A percentile compares a stretch with the other conserved stretches of the same genome.
phyloP scores from a whole-genome alignment of 2,888 invertebrate species.

The Serripes groenlandicus region DNA sequence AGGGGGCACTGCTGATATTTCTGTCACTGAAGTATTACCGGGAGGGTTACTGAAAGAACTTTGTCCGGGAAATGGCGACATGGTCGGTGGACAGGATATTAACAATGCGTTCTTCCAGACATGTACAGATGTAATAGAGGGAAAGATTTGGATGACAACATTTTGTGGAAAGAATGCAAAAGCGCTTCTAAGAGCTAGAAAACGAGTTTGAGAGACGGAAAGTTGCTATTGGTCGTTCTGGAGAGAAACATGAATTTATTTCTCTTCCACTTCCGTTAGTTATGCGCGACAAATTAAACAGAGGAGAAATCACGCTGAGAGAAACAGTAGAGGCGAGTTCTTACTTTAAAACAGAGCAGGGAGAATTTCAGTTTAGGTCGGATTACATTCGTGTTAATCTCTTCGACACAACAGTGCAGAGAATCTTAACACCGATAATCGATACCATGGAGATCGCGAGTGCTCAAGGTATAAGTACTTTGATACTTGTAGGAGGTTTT shows the following conservation, averaged over 20 bases:
- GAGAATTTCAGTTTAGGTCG: not conserved
- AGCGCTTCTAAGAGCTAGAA: not conserved
- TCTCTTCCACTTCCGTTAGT: not conserved
- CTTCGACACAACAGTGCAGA: not conserved
- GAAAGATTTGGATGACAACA: conserved; percentile 3
- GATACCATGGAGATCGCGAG: not conserved
- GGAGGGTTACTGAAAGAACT: conserved; percentile 40
- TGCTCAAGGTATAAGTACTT: not conserved
- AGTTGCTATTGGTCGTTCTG: conserved; percentile 17
- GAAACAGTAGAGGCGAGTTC: not conserved
- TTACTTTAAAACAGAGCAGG: not conserved
- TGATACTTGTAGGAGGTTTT: conserved; percentile 36
- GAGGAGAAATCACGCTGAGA: not conserved
- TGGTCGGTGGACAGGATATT: conserved; percentile 36
- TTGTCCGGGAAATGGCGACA: conserved; percentile 20
- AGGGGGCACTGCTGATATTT: conserved; percentile 60
- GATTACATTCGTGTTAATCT: conserved; percentile 4
- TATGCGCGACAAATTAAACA: not conserved
- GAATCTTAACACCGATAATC: not conserved
- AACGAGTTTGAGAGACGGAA: conserved; percentile 51
- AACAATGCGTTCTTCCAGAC: conserved; percentile 33
- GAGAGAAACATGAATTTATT: not conserved
- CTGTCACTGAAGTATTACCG: conserved; percentile 37
- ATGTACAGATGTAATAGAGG: conserved; percentile 10
- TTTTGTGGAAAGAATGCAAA: conserved; percentile 19